Conservation (phyloP, 2,113 vertebrate species). For the Campylomormyrus numenius region DNA sequence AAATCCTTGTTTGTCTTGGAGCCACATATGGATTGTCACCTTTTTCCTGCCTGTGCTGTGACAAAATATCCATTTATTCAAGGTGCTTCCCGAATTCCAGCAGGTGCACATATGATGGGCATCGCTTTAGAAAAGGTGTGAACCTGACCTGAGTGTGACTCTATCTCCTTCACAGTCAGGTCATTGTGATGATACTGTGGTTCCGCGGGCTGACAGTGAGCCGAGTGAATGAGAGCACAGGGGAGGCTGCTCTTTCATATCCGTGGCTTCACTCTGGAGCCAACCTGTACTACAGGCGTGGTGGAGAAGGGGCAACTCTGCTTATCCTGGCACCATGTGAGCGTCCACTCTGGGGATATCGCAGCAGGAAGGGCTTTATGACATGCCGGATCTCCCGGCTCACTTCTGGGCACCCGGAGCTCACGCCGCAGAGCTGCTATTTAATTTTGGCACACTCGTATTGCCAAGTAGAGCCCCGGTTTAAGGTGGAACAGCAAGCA, state of each 20-base stretch:
- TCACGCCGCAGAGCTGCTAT: conserved; percentile 27
- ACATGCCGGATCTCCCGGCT: background rate
- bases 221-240: background rate
- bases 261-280: background rate
- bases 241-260: background rate
- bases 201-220: background rate
- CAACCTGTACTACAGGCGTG: background rate
- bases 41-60: no score
- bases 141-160: background rate
- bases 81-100: background rate
- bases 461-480: conserved; percentile 39
- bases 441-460: conserved; percentile 51
- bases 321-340: background rate
- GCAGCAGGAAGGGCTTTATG: background rate
- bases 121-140: background rate
- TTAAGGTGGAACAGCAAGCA: conserved; percentile 16
- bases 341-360: background rate
- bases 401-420: conserved; percentile 21
- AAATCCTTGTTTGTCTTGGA: no score
- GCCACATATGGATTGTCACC: no score
- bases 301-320: background rate
- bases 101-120: background rate
- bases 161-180: background rate
- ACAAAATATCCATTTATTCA: background rate
- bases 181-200: background rate